These are phyloP conservation scores for Elegia similella DNA, from an alignment of 2,888 invertebrate species.

Conservation along the genomic window DNA sequence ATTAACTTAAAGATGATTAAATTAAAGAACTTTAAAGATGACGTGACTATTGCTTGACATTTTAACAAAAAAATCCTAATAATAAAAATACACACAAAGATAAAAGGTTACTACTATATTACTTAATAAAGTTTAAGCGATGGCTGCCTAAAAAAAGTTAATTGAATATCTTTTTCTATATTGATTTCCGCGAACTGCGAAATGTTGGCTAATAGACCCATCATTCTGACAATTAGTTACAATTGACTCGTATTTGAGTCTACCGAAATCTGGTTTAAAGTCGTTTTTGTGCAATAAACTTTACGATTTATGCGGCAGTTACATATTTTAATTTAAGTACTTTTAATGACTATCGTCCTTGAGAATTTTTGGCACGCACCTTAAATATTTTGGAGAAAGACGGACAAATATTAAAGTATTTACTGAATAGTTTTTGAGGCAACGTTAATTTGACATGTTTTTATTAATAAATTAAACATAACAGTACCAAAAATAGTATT, in stretches of 20 bases:
- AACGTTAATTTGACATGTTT: no score
- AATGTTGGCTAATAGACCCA: slow-evolving; percentile 7
- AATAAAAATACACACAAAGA: not conserved
- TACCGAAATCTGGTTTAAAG: not conserved
- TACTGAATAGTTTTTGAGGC: no score
- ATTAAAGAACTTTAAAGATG: not conserved
- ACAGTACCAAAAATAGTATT: no score
- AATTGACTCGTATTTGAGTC: not conserved
- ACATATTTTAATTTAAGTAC: not conserved
- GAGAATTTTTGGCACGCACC: no score
- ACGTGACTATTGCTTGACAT: not conserved
- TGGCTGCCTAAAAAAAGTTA: not conserved
- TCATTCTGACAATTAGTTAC: slow-evolving; percentile 6
- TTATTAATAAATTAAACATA: no score
- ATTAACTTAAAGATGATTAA: no score
- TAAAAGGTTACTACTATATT: not conserved
- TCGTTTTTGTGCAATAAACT: slow-evolving; percentile 1
- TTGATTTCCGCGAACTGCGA: not conserved
- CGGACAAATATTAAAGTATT: no score
- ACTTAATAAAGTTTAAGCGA: not conserved
- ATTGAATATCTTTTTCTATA: slow-evolving; percentile 2
- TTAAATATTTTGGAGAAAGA: no score
- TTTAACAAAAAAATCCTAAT: not conserved
- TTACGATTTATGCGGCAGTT: not conserved
- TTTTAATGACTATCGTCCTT: no score